Base-by-base conservation (phyloP, 2,797 vertebrate genomes). In the Acanthurus tractus region DNA sequence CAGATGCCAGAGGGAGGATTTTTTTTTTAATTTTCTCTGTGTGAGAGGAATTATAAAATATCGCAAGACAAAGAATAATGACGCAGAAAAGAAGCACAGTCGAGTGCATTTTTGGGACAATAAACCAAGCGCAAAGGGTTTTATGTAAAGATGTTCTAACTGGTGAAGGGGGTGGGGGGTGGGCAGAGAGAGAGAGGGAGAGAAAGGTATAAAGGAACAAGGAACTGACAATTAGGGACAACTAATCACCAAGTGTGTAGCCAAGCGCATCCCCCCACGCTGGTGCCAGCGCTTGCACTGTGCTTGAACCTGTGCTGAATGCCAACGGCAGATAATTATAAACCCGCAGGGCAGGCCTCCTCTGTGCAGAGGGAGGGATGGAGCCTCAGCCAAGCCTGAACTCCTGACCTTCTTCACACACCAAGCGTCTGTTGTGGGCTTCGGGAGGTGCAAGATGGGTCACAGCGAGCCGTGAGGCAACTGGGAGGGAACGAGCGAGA, bases 331-430 rank as follows among this genome's bases (percentile, higher is more conserved):
- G 94, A 95, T 94, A 94, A 95, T 95, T 95, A 95, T 93, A 94
- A 95, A 94, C 92, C 92, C 81, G 73, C 88, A 78, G 91, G 93
- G 87, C 90, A 89, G 92, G 91, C 86, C 92, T 93, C 90, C 90
- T 91, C 92, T 89, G 93, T 87, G 88, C 86, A 85, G 89, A 88
- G 90, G 88, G 90, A 92, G 84, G 91, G 81, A 88, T 86, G 84
- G 92, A 94, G 92, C 89, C 91, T 91, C 90, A 88, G 86, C 90
- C 88, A 74, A 76, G 83, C 87, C 90, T 95, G 95, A 96, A 95
- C 95, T 95, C 93, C 93, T 96, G 95, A 95, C 95, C 95, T 92
- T 92, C 93, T 95, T 95, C 94, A 95, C 95, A 96, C 95, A 95
- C 94, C 93, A 78, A 92, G 91, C 88, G 91, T 94, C 94, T 95